These are phyloP conservation scores for Onthophagus sagittarius DNA, from an alignment of 2,888 invertebrate genomes.

Conservation along the genomic window DNA sequence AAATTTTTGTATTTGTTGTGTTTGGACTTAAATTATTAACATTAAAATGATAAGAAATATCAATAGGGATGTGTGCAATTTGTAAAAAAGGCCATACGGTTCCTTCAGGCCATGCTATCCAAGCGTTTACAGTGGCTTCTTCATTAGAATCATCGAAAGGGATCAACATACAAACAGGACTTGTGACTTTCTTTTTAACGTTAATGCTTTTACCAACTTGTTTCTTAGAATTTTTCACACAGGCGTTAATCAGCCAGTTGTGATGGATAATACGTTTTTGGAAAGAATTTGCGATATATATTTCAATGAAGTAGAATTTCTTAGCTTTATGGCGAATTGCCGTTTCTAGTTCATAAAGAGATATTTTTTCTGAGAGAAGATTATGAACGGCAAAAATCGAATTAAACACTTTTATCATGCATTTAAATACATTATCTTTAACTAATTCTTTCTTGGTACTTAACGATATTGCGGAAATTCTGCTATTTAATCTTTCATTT, in stretches of 20 bases:
- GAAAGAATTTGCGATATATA: conserved; percentile 37
- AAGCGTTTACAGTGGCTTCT: conserved; percentile 31
- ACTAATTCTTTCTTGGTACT: conserved; percentile 26
- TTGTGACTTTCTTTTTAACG: conserved; percentile 27
- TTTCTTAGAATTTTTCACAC: conserved; percentile 26
- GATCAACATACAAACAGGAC: conserved; percentile 33
- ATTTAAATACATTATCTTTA: conserved; percentile 34
- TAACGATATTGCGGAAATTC: conserved; percentile 33
- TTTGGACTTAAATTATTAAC: not conserved
- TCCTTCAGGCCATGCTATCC: conserved; percentile 31
- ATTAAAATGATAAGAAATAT: conserved; percentile 39
- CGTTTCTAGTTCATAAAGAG: conserved; percentile 25
- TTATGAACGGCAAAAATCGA: conserved; percentile 34
- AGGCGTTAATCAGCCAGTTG: conserved; percentile 35
- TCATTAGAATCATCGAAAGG: conserved; percentile 33
- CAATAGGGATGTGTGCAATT: conserved; percentile 33
- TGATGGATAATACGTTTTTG: conserved; percentile 33
- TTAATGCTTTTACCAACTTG: conserved; percentile 28
- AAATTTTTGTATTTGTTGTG: conserved; percentile 11
- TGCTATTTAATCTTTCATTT: conserved; percentile 34
- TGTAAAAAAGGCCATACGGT: conserved; percentile 31
- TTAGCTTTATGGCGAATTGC: conserved; percentile 26
- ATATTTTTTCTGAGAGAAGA: conserved; percentile 34
- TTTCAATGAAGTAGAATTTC: conserved; percentile 40
- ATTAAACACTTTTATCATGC: conserved; percentile 39